Conservation (phyloP, 1,140 invertebrate genomes). For the Leguminivora glycinivorella region DNA sequence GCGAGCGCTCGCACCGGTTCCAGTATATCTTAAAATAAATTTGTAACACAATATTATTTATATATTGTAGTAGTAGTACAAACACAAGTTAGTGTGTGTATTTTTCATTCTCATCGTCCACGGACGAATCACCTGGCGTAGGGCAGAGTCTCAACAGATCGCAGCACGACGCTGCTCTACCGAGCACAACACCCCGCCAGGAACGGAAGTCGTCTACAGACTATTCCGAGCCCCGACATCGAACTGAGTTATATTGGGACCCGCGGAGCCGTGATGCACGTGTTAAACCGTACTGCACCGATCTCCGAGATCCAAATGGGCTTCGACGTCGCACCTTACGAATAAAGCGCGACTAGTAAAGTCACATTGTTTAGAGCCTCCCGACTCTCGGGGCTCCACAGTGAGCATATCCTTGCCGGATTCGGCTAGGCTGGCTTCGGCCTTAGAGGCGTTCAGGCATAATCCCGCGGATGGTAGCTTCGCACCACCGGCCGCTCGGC, state of each 20-base stretch:
- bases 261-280: conserved; percentile 72
- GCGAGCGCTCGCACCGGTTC: too few species aligned
- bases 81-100: too few species aligned
- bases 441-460: conserved; percentile 92
- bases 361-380: conserved; percentile 80
- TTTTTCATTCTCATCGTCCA: too few species aligned
- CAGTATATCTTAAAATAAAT: too few species aligned
- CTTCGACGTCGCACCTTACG: conserved; percentile 90
- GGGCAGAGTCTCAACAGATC: too few species aligned
- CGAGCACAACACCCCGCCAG: too few species aligned
- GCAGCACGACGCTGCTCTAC: too few species aligned
- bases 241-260: conserved; percentile 73
- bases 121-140: too few species aligned
- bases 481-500: conserved; percentile 84
- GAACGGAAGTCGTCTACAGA: conserved; percentile 82
- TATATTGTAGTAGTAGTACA: too few species aligned
- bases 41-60: too few species aligned
- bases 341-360: conserved; percentile 83
- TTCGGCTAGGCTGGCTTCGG: conserved; percentile 84
- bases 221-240: conserved; percentile 81
- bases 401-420: conserved; percentile 77
- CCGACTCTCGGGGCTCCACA: conserved; percentile 76
- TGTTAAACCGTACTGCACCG: conserved; percentile 53
- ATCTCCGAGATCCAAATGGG: conserved; percentile 85
- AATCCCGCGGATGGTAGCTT: conserved; percentile 90